A percentile compares a stretch with the other conserved stretches of the same genome.
Conservation (phyloP, 2,113 vertebrate genomes). For the Cottus gobio region DNA sequence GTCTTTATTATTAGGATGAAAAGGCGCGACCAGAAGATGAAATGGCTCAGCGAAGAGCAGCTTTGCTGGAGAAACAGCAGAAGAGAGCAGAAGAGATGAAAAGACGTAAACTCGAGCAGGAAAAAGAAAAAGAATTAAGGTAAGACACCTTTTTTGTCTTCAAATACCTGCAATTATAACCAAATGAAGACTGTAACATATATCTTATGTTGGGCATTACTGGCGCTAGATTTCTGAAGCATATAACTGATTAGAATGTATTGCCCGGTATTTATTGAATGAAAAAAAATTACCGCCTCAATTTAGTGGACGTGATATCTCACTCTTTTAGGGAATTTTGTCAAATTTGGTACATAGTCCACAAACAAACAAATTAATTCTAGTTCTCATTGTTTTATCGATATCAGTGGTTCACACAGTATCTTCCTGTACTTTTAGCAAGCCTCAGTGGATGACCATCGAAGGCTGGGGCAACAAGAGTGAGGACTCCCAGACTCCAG, state of each 20-base stretch:
- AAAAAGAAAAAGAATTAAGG: conserved; percentile 89
- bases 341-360: neutral
- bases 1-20: conserved; percentile 76
- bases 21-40: conserved; percentile 86
- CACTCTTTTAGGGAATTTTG: too few species aligned
- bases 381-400: neutral
- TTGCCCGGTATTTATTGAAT: neutral
- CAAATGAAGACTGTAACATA: neutral
- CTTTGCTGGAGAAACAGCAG: conserved; percentile 90
- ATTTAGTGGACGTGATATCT: too few species aligned
- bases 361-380: neutral
- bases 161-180: neutral
- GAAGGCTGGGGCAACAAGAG: conserved; percentile 74
- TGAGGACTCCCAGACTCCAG: conserved; percentile 76
- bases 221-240: neutral
- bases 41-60: conserved; percentile 90
- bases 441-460: conserved; percentile 78
- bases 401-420: neutral
- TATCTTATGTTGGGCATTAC: neutral
- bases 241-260: neutral
- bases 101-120: conserved; percentile 87
- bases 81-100: conserved; percentile 88
- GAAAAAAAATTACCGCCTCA: neutral
- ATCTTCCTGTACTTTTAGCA: conserved; percentile 48
- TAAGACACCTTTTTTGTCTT: conserved; percentile 50